Conservation (phyloP, 2,113 vertebrate genomes). For the Helogale parvula region DNA sequence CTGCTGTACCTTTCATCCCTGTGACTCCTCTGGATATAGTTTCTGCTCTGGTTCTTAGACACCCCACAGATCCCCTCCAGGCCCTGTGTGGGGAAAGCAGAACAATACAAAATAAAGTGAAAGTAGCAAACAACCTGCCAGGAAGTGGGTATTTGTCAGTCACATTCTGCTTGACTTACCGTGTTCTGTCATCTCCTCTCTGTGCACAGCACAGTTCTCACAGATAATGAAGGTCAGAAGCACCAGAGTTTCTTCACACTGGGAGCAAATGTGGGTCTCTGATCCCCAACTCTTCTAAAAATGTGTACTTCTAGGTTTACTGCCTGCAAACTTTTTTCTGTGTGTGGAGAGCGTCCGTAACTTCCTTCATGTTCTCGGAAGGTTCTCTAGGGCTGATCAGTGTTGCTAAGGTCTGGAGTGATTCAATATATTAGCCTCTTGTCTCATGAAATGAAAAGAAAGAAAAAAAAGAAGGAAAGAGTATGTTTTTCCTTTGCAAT, state of each 20-base stretch:
- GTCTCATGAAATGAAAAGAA: background rate
- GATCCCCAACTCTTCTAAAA: background rate
- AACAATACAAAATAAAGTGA: background rate
- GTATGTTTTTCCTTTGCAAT: background rate
- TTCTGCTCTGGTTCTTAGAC: background rate
- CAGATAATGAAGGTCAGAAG: fast-evolving
- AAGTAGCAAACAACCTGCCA: background rate
- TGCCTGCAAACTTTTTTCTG: fast-evolving
- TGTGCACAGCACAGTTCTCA: background rate
- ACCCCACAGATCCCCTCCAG: no score
- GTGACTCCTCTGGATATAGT: background rate
- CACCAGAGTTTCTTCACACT: fast-evolving
- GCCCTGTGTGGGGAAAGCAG: background rate
- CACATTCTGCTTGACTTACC: fast-evolving
- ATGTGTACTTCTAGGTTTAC: background rate
- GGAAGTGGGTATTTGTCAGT: background rate
- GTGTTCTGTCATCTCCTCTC: fast-evolving
- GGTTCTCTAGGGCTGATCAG: background rate
- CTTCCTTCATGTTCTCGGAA: background rate
- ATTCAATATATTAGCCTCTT: background rate
- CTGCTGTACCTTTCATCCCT: background rate
- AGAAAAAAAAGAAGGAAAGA: background rate
- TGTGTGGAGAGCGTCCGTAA: background rate
- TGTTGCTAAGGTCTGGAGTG: background rate
- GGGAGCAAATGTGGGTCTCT: background rate